Percentiles rank a stretch among this genome's conserved stretches.
phyloP scores from a whole-genome alignment of 2,113 vertebrate genomes.

The Procapra przewalskii region DNA sequence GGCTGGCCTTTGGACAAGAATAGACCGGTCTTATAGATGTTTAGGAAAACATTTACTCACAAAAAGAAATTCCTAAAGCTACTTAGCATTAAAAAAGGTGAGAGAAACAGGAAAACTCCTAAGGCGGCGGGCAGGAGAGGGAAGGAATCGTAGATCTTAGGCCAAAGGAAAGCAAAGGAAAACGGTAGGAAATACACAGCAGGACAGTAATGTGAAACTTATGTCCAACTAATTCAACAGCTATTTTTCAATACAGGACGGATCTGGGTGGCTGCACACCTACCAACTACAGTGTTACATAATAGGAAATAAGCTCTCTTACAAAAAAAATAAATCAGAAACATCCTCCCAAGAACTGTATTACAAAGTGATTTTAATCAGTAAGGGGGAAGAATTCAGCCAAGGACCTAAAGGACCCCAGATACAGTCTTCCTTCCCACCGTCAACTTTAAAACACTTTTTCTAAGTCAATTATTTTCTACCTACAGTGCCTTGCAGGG shows the following conservation, averaged over 20 bases:
- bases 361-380: neutral
- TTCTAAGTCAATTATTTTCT: neutral
- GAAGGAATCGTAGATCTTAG: neutral
- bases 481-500: neutral
- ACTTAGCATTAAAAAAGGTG: neutral
- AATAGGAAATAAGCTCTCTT: neutral
- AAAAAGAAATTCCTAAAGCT: neutral
- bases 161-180: neutral
- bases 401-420: neutral
- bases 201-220: neutral
- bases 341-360: neutral
- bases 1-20: neutral
- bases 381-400: neutral
- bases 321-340: neutral
- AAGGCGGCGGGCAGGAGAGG: no score
- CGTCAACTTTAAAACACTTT: neutral
- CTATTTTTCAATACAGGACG: slow-evolving; percentile 27
- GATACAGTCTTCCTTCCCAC: neutral
- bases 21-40: neutral
- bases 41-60: neutral
- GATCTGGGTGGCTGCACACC: neutral
- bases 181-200: neutral
- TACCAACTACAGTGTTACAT: slow-evolving; percentile 26
- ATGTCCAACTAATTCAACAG: neutral
- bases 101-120: neutral